Evolutionary conservation across 2,888 invertebrate genomes (phyloP).

Genomic region (Mimas tiliae): DNA sequence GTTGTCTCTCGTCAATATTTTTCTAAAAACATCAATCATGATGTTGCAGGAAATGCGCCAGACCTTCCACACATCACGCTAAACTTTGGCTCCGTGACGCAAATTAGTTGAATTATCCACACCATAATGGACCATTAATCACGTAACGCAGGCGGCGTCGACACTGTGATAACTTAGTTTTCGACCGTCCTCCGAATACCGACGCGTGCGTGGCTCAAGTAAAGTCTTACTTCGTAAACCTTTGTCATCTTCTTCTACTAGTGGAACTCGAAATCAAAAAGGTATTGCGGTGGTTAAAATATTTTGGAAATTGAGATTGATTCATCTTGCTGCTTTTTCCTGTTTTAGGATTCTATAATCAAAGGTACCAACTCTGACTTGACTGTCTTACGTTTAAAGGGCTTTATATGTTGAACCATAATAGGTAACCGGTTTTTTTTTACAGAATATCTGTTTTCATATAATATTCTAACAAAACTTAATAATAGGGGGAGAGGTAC

Average conservation of each 20-base stretch:
- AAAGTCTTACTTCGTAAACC: neutral
- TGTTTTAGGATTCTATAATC: too few relatives aligned
- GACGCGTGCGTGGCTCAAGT: neutral
- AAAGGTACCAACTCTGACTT: too few relatives aligned
- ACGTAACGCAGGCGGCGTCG: slow-evolving; percentile 11
- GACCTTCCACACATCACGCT: neutral
- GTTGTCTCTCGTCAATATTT: too few relatives aligned
- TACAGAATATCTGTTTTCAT: too few relatives aligned
- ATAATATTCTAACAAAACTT: too few relatives aligned
- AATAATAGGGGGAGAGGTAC: too few relatives aligned
- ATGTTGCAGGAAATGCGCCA: neutral
- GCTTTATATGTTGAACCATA: too few relatives aligned
- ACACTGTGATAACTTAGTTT: slow-evolving; percentile 23
- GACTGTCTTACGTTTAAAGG: too few relatives aligned
- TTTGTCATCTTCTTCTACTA: neutral
- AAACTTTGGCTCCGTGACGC: neutral
- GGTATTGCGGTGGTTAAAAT: neutral
- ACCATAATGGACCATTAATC: slow-evolving; percentile 17
- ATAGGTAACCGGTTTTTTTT: too few relatives aligned
- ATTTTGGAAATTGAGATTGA: too few relatives aligned
- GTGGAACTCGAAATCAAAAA: neutral
- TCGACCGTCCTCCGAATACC: slow-evolving; percentile 5
- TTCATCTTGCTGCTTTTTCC: too few relatives aligned
- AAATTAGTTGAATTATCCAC: slow-evolving; percentile 15
- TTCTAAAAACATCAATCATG: neutral